A percentile compares a stretch with the other conserved stretches of the same genome.
Evolutionary conservation across 2,797 vertebrate genomes (phyloP).

Genomic region (Chelon auratus): DNA sequence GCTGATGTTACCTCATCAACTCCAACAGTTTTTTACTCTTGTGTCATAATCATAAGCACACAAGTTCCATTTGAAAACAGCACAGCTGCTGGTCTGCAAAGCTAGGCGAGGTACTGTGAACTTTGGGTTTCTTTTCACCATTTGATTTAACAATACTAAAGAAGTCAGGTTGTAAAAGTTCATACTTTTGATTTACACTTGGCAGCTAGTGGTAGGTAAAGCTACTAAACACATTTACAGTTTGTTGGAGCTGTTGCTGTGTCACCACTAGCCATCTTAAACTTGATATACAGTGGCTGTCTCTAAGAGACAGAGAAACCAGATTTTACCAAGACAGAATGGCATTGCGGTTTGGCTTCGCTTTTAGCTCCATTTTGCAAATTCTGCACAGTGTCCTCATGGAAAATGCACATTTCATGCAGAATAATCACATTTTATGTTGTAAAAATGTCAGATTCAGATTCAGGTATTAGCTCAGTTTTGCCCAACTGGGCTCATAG

Average conservation of each 20-base stretch:
- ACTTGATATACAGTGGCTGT: background rate
- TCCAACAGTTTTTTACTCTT: no score
- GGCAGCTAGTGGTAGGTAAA: no score
- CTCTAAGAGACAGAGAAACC: background rate
- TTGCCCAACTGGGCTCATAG: constrained; percentile 9
- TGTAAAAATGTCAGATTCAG: constrained; percentile 39
- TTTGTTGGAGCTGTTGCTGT: background rate
- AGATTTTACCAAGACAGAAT: constrained; percentile 7
- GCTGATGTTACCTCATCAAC: no score
- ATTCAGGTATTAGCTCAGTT: constrained; percentile 33
- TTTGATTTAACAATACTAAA: background rate
- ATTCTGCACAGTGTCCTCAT: constrained; percentile 25
- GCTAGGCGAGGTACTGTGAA: no score
- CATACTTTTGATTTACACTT: background rate
- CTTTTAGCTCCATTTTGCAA: constrained; percentile 22
- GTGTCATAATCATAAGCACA: no score
- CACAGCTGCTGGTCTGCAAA: no score
- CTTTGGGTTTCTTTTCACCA: no score
- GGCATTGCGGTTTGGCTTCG: constrained; percentile 22
- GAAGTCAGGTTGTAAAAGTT: background rate
- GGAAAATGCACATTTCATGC: constrained; percentile 38
- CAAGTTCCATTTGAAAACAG: no score
- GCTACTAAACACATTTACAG: no score
- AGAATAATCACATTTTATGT: constrained; percentile 25
- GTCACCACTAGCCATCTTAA: background rate